phyloP scores from a whole-genome alignment of 2,797 vertebrate species.

The Pseudochirops corinnae region DNA sequence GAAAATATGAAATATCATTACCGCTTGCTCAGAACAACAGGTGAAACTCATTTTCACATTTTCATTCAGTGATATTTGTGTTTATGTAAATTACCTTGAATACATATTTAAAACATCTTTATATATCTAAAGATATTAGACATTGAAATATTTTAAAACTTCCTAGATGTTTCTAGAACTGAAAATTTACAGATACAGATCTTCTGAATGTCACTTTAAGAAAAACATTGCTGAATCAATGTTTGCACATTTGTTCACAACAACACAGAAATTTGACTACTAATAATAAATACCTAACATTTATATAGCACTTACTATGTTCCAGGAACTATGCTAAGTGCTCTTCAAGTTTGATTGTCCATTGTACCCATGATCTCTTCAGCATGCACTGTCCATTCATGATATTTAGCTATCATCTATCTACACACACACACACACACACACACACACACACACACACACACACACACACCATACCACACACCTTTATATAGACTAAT shows the following conservation, averaged over 20 bases:
- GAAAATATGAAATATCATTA: slow-evolving; percentile 54
- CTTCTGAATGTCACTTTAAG: slow-evolving; percentile 6
- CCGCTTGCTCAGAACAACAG: slow-evolving; percentile 42
- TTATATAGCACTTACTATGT: neutral
- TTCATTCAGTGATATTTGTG: slow-evolving; percentile 62
- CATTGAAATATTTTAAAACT: slow-evolving; percentile 48
- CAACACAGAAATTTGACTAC: neutral
- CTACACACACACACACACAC: neutral
- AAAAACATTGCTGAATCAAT: neutral
- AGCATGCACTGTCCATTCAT: neutral
- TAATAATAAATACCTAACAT: neutral
- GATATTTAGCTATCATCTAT: neutral
- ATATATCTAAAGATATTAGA: slow-evolving; percentile 23
- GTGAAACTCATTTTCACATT: slow-evolving; percentile 27
- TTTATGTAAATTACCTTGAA: slow-evolving; percentile 25
- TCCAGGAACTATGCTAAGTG: neutral
- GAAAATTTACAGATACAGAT: slow-evolving; percentile 19
- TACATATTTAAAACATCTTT: slow-evolving; percentile 41
- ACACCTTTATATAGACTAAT: neutral
- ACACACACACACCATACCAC: no score
- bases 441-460: no score
- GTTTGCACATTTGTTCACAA: neutral
- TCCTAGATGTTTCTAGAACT: slow-evolving; percentile 42
- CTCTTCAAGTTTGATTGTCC: neutral
- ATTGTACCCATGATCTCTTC: neutral